Percentiles rank a stretch among this genome's conserved stretches.
phyloP scores from a whole-genome alignment of 2,888 invertebrate species.

The Creontiades dilutus region DNA sequence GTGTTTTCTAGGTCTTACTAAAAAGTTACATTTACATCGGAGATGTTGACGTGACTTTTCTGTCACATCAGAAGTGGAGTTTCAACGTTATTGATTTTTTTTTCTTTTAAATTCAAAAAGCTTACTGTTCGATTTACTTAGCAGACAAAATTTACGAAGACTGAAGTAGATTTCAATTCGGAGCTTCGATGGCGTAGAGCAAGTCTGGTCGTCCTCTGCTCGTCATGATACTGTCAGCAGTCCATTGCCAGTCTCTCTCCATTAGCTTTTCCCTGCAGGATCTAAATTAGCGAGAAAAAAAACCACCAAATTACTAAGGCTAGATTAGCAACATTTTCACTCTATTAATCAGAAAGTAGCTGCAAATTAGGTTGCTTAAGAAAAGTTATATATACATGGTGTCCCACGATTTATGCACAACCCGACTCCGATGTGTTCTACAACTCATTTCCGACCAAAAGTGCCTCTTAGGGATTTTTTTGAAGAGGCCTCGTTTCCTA shows the following conservation, averaged over 20 bases:
- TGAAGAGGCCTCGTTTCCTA: too few relatives aligned
- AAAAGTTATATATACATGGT: too few relatives aligned
- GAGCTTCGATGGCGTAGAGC: conserved; percentile 35
- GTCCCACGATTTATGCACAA: too few relatives aligned
- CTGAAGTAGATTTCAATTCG: conserved; percentile 5
- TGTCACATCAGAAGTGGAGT: neutral
- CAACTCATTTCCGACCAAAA: too few relatives aligned
- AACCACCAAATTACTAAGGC: too few relatives aligned
- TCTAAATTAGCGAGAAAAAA: conserved; percentile 43
- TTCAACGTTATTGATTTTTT: conserved; percentile 12
- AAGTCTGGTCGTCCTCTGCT: conserved; percentile 47
- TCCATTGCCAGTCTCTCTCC: conserved; percentile 72
- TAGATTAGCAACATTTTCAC: too few relatives aligned
- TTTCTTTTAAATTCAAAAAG: neutral
- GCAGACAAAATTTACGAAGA: conserved; percentile 36
- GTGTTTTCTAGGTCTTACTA: neutral
- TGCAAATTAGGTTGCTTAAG: too few relatives aligned
- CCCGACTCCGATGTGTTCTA: too few relatives aligned
- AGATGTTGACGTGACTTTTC: neutral
- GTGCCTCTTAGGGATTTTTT: too few relatives aligned
- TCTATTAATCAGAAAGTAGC: too few relatives aligned
- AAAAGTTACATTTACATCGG: neutral
- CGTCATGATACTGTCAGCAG: conserved; percentile 67
- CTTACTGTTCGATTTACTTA: conserved; percentile 34
- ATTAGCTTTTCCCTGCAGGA: conserved; percentile 57